Percentiles rank a stretch among this genome's conserved stretches.
phyloP scores from a whole-genome alignment of 2,113 vertebrate species.

The Myrmecophaga tridactyla region DNA sequence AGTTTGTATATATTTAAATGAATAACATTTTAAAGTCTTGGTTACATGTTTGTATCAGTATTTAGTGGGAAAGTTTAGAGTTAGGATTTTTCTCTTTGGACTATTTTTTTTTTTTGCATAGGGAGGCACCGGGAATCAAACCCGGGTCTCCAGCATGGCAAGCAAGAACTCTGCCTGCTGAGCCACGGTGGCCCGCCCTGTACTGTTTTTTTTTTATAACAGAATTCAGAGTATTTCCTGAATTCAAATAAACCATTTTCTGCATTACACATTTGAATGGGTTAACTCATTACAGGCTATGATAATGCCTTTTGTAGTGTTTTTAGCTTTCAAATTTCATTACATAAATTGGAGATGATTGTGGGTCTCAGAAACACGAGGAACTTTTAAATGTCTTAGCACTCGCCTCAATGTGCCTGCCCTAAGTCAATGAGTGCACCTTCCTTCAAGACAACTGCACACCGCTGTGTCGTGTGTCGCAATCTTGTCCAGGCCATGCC shows the following conservation, averaged over 20 bases:
- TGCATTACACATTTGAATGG: conserved; percentile 60
- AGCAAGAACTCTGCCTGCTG: no score
- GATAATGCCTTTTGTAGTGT: conserved; percentile 74
- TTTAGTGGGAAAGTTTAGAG: conserved; percentile 82
- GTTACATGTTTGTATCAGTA: conserved; percentile 92
- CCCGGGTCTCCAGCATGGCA: no score
- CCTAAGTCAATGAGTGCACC: background rate
- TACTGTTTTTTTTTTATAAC: no score
- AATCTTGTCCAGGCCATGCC: conserved; percentile 1
- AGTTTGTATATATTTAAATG: conserved; percentile 91
- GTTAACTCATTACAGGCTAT: conserved; percentile 46
- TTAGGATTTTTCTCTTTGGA: conserved; percentile 73
- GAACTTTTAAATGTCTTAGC: conserved; percentile 73
- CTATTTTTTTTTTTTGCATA: no score
- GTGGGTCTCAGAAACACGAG: conserved; percentile 64
- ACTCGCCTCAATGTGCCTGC: conserved; percentile 56
- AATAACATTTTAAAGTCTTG: conserved; percentile 93
- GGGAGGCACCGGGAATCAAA: no score
- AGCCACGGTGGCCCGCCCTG: no score
- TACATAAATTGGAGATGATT: conserved; percentile 50
- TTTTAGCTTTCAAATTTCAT: conserved; percentile 78
- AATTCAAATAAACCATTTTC: conserved; percentile 70
- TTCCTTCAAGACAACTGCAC: background rate
- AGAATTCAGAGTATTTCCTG: conserved; percentile 80
- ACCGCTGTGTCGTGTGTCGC: background rate